Conservation (phyloP, 1,140 invertebrate species). For the Adelges cooleyi region DNA sequence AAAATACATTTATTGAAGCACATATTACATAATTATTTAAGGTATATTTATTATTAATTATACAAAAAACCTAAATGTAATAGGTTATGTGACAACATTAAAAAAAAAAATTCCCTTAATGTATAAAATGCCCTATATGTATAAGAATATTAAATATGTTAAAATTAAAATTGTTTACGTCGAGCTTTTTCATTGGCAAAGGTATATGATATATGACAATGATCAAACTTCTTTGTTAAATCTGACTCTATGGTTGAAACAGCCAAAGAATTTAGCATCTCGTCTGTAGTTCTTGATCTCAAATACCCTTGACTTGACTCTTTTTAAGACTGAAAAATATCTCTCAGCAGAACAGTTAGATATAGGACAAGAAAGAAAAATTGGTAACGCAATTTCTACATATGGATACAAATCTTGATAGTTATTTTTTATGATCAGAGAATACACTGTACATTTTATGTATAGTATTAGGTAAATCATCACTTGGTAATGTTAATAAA, state of each 20-base stretch:
- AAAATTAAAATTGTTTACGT: too few species aligned
- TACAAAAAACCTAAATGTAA: too few species aligned
- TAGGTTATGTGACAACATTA: too few species aligned
- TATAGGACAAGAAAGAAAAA: too few species aligned
- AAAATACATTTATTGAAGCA: neutral
- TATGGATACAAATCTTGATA: neutral
- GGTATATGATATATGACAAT: neutral
- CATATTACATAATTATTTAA: neutral
- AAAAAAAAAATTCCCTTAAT: too few species aligned
- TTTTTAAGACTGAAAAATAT: neutral
- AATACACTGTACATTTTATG: neutral
- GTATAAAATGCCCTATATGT: too few species aligned
- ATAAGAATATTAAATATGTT: neutral
- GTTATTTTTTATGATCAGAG: neutral
- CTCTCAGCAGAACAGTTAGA: too few species aligned
- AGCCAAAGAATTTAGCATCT: too few species aligned
- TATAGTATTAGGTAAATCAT: neutral
- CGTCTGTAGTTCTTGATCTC: neutral
- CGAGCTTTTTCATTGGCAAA: neutral
- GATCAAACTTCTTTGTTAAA: too few species aligned
- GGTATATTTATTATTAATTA: too few species aligned
- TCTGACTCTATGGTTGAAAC: too few species aligned
- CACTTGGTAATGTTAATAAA: neutral
- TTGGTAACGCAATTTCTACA: too few species aligned
- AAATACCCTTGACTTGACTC: neutral